A percentile compares a stretch with the other conserved stretches of the same genome.
Evolutionary conservation across 2,797 vertebrate species (phyloP).

Genomic region (Neostethus bicornis): DNA sequence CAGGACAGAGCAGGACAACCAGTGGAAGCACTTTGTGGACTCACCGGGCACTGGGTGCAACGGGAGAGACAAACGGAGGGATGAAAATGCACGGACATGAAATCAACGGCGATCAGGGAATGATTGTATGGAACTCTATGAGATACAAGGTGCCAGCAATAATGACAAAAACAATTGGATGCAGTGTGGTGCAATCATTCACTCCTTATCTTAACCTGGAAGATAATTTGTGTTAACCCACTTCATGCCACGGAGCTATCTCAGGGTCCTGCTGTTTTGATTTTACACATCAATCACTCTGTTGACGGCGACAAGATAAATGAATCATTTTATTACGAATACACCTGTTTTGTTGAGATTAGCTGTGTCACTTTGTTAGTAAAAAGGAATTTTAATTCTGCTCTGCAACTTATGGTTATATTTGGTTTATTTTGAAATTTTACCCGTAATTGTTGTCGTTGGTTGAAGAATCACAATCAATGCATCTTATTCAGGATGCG

Average conservation of each 20-base stretch:
- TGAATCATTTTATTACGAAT: conserved; percentile 29
- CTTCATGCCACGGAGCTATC: conserved; percentile 44
- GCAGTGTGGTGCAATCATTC: conserved; percentile 61
- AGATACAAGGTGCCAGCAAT: conserved; percentile 62
- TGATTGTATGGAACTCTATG: conserved; percentile 50
- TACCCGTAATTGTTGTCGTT: conserved; percentile 18
- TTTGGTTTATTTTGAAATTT: conserved; percentile 9
- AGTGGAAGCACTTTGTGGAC: conserved; percentile 57
- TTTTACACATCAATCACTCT: conserved; percentile 55
- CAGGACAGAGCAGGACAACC: conserved; percentile 55
- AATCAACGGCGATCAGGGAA: conserved; percentile 61
- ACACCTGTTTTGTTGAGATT: conserved; percentile 53
- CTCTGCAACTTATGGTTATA: conserved; percentile 8
- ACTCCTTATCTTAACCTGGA: conserved; percentile 66
- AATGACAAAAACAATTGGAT: conserved; percentile 64
- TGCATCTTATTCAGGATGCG: no score
- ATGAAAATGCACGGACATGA: conserved; percentile 61
- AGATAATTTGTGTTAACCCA: conserved; percentile 59
- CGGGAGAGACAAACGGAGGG: conserved; percentile 35
- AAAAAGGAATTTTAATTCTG: background rate
- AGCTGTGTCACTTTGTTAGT: conserved; percentile 53
- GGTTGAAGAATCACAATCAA: conserved; percentile 10
- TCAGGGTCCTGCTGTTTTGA: conserved; percentile 45
- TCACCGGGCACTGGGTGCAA: conserved; percentile 52
- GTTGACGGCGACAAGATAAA: conserved; percentile 45